Conservation (phyloP, 2,888 invertebrate species). For the Tipula confusa region DNA sequence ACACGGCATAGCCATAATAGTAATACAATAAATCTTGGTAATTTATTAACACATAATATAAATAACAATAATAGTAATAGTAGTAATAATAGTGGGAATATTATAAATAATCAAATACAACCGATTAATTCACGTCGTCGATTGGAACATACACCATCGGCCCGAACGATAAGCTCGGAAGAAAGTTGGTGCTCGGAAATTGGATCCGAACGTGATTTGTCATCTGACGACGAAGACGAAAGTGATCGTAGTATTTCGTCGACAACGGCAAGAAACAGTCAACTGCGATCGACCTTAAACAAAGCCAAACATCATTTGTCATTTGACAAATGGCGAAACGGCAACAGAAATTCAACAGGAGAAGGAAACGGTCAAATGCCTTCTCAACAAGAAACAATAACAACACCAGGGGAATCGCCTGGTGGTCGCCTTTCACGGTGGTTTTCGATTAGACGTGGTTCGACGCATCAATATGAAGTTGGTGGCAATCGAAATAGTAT, state of each 20-base stretch:
- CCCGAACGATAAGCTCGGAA: constrained; percentile 53
- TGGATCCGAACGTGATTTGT: constrained; percentile 53
- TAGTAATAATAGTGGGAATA: not conserved
- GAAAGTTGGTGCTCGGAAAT: constrained; percentile 59
- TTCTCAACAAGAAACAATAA: constrained; percentile 41
- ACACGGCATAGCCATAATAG: constrained; percentile 26
- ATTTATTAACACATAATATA: not conserved
- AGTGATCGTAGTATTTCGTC: constrained; percentile 42
- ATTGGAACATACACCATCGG: constrained; percentile 42
- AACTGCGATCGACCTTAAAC: constrained; percentile 73
- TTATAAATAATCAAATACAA: not conserved
- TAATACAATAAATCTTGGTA: constrained; percentile 29
- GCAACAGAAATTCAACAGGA: constrained; percentile 44
- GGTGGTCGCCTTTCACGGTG: constrained; percentile 77
- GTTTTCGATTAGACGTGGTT: constrained; percentile 82
- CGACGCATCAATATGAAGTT: constrained; percentile 77
- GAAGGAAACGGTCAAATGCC: constrained; percentile 34
- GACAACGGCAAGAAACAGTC: constrained; percentile 57
- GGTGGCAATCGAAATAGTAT: constrained; percentile 48
- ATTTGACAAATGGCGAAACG: constrained; percentile 65
- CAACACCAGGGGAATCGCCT: constrained; percentile 64
- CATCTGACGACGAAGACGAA: constrained; percentile 63
- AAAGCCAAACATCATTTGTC: constrained; percentile 74
- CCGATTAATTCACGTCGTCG: constrained; percentile 36
- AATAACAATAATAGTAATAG: constrained; percentile 6